phyloP scores from a whole-genome alignment of 2,888 invertebrate genomes.

The Cephus spinipes region DNA sequence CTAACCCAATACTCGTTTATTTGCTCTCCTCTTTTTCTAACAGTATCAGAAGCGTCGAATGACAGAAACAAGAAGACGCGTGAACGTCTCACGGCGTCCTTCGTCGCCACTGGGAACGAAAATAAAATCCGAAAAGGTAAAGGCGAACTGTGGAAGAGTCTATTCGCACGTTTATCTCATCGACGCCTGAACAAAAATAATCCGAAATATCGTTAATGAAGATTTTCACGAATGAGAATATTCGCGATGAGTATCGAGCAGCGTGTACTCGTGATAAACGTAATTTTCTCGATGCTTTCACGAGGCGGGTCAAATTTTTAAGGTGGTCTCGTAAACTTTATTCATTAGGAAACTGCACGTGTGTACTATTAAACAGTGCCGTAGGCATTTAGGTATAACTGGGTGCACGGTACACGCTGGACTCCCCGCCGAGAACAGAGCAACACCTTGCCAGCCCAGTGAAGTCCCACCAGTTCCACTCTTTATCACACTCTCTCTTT shows the following conservation, averaged over 20 bases:
- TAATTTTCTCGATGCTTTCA: neutral
- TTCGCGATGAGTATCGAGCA: neutral
- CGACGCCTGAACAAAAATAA: neutral
- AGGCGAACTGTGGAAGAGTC: neutral
- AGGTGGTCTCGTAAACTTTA: conserved; percentile 5
- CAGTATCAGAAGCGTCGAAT: neutral
- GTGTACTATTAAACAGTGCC: conserved; percentile 45
- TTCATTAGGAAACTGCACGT: conserved; percentile 39
- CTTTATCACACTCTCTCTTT: conserved; percentile 9
- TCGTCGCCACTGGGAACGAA: neutral
- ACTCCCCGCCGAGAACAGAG: conserved; percentile 53
- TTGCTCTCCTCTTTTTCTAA: neutral
- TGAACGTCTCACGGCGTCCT: neutral
- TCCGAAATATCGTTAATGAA: neutral
- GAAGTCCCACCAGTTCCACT: neutral
- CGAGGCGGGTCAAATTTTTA: conserved; percentile 19
- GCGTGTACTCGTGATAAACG: neutral
- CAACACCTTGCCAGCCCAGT: conserved; percentile 40
- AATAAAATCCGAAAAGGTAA: neutral
- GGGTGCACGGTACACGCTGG: conserved; percentile 51
- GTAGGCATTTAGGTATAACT: conserved; percentile 51
- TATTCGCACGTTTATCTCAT: conserved; percentile 1
- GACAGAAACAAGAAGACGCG: neutral
- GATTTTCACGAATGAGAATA: neutral
- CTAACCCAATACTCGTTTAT: neutral